These are phyloP conservation scores for Lamellibrachia columna DNA, from an alignment of 2,888 invertebrate genomes.

Conservation along the genomic window DNA sequence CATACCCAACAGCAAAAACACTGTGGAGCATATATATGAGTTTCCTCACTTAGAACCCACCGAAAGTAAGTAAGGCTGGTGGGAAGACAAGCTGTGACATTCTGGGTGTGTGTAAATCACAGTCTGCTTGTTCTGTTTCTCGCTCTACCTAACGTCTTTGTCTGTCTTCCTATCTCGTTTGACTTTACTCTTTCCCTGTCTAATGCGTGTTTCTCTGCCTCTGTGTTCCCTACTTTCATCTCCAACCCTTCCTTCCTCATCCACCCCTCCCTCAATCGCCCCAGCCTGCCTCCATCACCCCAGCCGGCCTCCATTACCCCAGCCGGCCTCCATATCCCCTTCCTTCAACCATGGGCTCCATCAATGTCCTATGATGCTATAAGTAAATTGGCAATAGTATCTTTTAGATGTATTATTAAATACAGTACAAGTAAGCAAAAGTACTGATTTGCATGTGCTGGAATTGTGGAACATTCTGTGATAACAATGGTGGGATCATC, in stretches of 20 bases:
- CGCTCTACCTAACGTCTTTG: not conserved
- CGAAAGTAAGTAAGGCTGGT: conserved; percentile 76
- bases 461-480: not conserved
- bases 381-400: no score
- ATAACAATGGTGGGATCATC: not conserved
- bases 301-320: no score
- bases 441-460: no score
- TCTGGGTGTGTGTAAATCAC: not conserved
- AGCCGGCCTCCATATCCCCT: no score
- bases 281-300: no score
- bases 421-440: no score
- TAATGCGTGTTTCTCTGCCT: not conserved
- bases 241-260: not conserved
- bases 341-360: no score
- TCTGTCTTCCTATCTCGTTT: no score
- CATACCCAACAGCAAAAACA: conserved; percentile 96
- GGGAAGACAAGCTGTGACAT: not conserved
- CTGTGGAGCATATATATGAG: conserved; percentile 99
- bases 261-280: no score
- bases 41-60: conserved; percentile 89
- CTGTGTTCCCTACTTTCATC: not conserved
- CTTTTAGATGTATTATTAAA: no score
- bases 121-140: not conserved
- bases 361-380: no score
- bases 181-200: not conserved